phyloP scores from a whole-genome alignment of 92 coral and sea anemone genomes.

The Diadumene lineata region DNA sequence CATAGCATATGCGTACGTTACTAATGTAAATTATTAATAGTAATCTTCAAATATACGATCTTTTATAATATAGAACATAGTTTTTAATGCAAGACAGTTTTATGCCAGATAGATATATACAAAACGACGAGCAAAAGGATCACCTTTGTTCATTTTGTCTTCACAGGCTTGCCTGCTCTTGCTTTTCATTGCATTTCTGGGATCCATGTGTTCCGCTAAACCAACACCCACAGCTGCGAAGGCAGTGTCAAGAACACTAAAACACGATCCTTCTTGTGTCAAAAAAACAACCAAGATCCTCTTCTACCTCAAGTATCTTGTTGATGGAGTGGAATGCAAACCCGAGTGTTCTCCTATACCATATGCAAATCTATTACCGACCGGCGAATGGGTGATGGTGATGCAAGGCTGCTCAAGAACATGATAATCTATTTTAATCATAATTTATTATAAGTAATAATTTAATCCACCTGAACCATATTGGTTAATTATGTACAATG shows the following conservation, averaged over 20 bases:
- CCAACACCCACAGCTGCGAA: background rate
- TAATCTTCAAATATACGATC: no score
- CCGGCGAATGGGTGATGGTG: background rate
- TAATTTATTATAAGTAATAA: background rate
- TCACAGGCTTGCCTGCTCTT: background rate
- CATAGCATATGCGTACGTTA: no score
- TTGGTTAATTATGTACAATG: constrained; percentile 1
- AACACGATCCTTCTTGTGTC: background rate
- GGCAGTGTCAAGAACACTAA: background rate
- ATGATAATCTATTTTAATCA: no score
- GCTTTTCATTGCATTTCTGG: background rate
- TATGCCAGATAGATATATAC: no score
- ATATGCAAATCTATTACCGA: background rate
- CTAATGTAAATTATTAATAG: no score
- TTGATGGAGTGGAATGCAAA: background rate
- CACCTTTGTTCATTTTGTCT: background rate
- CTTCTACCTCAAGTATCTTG: background rate
- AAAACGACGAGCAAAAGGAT: no score
- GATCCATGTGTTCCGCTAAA: constrained; percentile 1
- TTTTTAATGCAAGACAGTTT: no score
- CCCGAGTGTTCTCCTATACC: background rate
- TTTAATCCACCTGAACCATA: background rate
- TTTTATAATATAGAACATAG: no score
- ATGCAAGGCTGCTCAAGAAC: background rate
- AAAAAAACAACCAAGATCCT: background rate